These are phyloP conservation scores for Pterocles burchelli DNA, from an alignment of 2,113 vertebrate genomes.

Conservation along the genomic window DNA sequence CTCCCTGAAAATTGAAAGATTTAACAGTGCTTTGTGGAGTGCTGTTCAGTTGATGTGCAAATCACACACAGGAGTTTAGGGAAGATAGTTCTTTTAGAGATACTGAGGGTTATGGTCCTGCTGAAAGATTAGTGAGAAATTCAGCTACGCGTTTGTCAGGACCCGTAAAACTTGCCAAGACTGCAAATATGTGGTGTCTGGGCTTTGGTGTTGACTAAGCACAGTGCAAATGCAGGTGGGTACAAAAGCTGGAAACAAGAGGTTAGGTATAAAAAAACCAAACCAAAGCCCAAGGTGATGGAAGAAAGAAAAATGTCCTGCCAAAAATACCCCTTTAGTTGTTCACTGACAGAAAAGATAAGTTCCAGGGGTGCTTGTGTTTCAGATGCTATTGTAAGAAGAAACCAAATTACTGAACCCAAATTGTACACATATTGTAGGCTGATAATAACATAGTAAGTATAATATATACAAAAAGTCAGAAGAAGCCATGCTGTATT, in stretches of 20 bases:
- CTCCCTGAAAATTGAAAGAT: background rate
- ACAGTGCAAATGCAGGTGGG: background rate
- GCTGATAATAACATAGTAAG: background rate
- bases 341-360: background rate
- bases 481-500: background rate
- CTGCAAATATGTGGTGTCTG: background rate
- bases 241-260: background rate
- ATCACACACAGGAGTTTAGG: background rate
- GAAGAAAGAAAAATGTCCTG: background rate
- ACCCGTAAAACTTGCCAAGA: background rate
- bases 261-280: background rate
- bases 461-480: background rate
- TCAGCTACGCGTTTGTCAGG: background rate
- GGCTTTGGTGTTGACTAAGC: background rate
- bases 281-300: background rate
- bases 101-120: background rate
- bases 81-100: background rate
- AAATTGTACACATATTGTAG: accelerated
- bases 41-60: background rate
- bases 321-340: background rate
- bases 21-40: background rate
- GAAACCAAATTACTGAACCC: background rate
- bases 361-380: background rate
- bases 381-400: background rate
- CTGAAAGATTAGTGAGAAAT: background rate